These are phyloP conservation scores for Vulpes vulpes DNA, from an alignment of 2,113 vertebrate species.

Conservation along the genomic window DNA sequence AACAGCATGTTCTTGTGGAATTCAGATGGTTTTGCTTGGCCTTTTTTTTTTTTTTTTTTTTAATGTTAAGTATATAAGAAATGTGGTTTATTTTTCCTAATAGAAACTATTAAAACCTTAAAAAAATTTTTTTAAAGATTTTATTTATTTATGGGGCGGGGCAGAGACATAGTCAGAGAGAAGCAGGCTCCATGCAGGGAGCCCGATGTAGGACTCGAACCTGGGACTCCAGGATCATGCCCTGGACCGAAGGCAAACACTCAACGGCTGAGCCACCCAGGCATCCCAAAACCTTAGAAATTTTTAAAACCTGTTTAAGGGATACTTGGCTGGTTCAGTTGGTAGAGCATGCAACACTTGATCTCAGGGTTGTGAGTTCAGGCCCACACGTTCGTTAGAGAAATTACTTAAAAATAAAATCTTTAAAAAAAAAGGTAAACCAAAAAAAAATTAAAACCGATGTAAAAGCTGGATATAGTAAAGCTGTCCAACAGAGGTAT, in stretches of 20 bases:
- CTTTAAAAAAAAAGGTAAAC: background rate
- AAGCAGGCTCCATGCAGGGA: background rate
- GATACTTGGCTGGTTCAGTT: background rate
- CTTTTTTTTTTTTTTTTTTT: too few relatives aligned
- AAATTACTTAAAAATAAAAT: background rate
- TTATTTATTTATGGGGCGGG: too few relatives aligned
- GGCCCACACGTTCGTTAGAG: background rate
- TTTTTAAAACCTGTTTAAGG: conserved; percentile 1
- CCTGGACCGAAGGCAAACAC: too few relatives aligned
- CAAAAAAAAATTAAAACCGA: background rate
- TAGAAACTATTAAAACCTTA: background rate
- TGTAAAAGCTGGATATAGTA: background rate
- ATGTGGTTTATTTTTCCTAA: background rate
- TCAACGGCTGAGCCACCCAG: too few relatives aligned
- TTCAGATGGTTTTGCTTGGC: background rate
- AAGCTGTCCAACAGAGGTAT: background rate
- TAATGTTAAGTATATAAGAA: background rate
- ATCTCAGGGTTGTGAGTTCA: background rate
- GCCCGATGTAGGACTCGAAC: too few relatives aligned
- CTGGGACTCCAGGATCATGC: too few relatives aligned
- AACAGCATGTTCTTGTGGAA: background rate
- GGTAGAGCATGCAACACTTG: background rate
- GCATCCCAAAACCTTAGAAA: background rate
- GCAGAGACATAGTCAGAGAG: too few relatives aligned
- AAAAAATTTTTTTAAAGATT: too few relatives aligned